Conservation (phyloP, 2,888 invertebrate genomes). For the Thymelicus sylvestris region DNA sequence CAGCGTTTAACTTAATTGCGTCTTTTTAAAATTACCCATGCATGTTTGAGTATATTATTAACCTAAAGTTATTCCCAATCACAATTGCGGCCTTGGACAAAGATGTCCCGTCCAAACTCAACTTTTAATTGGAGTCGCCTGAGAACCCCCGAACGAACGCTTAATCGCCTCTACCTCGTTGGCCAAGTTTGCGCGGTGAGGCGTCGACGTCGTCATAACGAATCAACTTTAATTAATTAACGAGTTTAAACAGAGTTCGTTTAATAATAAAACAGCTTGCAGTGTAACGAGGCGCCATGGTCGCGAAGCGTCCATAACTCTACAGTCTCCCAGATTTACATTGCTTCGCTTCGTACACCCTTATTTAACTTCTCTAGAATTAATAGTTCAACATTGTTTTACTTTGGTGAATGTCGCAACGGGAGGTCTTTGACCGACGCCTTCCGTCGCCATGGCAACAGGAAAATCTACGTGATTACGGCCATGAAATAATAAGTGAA, state of each 20-base stretch:
- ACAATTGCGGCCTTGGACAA: conserved; percentile 11
- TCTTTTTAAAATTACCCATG: too few species aligned
- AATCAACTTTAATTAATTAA: conserved; percentile 53
- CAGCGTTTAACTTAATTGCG: too few species aligned
- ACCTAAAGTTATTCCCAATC: conserved; percentile 3
- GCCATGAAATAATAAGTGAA: conserved; percentile 36
- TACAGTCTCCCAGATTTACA: conserved; percentile 46
- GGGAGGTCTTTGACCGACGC: conserved; percentile 78
- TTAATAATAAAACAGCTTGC: conserved; percentile 27
- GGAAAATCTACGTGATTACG: conserved; percentile 57
- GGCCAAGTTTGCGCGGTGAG: conserved; percentile 52
- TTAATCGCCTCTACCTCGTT: conserved; percentile 47
- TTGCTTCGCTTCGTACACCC: conserved; percentile 52
- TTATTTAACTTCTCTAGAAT: conserved; percentile 64
- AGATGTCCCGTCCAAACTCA: conserved; percentile 1
- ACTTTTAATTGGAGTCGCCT: conserved; percentile 38
- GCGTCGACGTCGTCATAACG: conserved; percentile 49
- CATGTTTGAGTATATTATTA: background rate
- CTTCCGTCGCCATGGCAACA: conserved; percentile 71
- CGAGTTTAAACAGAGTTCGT: conserved; percentile 29
- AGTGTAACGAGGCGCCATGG: conserved; percentile 38
- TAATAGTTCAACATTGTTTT: conserved; percentile 70
- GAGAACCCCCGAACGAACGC: conserved; percentile 29
- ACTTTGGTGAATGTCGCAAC: conserved; percentile 71
- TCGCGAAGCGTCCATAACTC: conserved; percentile 45